Percentiles rank a stretch among this genome's conserved stretches.
These are phyloP conservation scores for Coregonus clupeaformis DNA, from an alignment of 2,113 vertebrate genomes.

Conservation along the genomic window DNA sequence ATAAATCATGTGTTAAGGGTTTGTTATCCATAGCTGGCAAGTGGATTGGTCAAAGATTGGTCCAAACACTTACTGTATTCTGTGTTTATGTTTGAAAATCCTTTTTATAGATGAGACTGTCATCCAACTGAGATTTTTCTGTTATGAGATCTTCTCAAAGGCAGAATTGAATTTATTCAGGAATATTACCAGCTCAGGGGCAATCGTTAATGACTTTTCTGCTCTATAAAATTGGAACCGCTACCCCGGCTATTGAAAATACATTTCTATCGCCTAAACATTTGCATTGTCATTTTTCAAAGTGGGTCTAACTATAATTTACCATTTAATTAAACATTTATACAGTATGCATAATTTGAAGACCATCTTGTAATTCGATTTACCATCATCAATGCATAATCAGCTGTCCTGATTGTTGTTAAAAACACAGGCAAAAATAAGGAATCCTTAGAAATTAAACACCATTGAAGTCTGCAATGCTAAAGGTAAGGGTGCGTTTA, in stretches of 20 bases:
- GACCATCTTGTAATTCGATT: neutral
- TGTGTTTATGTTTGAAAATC: conserved; percentile 20
- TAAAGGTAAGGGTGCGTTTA: too few relatives aligned
- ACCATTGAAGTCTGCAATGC: too few relatives aligned
- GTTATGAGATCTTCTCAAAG: conserved; percentile 22
- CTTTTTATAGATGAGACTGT: conserved; percentile 20
- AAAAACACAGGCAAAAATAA: too few relatives aligned
- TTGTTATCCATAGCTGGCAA: neutral
- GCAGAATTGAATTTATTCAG: conserved; percentile 21
- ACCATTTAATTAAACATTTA: conserved; percentile 35
- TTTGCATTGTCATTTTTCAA: conserved; percentile 40
- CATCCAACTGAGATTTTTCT: conserved; percentile 33
- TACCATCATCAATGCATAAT: neutral
- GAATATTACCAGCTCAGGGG: conserved; percentile 24
- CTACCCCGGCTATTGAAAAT: conserved; percentile 30
- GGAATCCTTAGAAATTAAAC: too few relatives aligned
- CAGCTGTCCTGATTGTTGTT: neutral
- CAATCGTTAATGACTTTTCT: conserved; percentile 39
- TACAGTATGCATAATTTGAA: neutral
- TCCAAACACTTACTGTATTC: neutral
- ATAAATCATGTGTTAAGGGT: neutral
- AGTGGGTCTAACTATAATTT: conserved; percentile 23
- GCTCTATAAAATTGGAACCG: conserved; percentile 20
- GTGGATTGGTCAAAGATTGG: neutral
- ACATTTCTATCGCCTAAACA: conserved; percentile 33